Base-by-base conservation (phyloP, 2,797 vertebrate species). In the Anableps anableps region DNA sequence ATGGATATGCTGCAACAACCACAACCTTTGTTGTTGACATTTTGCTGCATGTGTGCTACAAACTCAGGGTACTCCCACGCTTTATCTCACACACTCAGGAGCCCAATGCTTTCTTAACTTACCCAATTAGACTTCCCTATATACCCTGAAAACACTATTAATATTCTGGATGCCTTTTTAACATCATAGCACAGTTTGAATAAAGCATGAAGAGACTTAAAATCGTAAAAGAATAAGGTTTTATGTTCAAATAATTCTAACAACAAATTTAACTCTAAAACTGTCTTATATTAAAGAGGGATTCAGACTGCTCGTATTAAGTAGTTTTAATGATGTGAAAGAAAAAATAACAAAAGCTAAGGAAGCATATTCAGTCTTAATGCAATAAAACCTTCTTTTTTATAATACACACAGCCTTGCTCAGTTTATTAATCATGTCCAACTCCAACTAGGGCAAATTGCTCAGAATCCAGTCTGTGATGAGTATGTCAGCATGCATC, bases 401-500 rank as follows among this genome's bases (percentile, higher is more conserved):
- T n/a, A 41, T 9, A 34, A 36, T 29, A 66, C 36, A 38, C 1
- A 41, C 47, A 50, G 47, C 3, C 34, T 26, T 31, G 38, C 14
- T 13, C 47, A 21, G 47, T 36, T 19, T 38, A 38, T 68, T 41
- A 72, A 41, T 26, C 17, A 58, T 2, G 1, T 68, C 75, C n/a
- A 4, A 11, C 38, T 47, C 51, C 51, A n/a, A 10, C 53, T 11
- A 23, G 29, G 41, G 29, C 14, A 3, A 74, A 60, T 50, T 9
- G 9, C 55, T 55, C 5, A 38, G 11, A 51, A 38, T 50, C 13
- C 23, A 36, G n/a, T 50, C 29, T 43, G n/a, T n/a, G 23, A 29
- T 75, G 66, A 17, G 4, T 4, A 26, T 14, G n/a, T 73, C 23
- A 76, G 58, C 76, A 73, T 36, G 62, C 43, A 74, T 19, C 72